Percentiles rank a stretch among this genome's conserved stretches.
Evolutionary conservation across 2,113 vertebrate species (phyloP).

Genomic region (Xiphophorus couchianus): DNA sequence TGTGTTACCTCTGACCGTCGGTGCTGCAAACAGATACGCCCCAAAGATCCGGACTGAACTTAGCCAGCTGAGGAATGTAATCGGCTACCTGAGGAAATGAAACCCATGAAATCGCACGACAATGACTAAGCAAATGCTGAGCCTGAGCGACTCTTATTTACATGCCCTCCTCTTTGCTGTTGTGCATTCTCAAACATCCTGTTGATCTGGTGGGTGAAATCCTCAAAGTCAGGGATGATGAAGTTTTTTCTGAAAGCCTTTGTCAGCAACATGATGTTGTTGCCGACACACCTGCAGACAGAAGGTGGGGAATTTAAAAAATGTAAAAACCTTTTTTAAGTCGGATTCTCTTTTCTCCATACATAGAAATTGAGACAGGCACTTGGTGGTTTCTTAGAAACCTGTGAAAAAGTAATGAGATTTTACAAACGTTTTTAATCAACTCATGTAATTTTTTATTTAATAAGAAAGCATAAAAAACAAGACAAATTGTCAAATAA

Average conservation of each 20-base stretch:
- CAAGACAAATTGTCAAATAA: neutral
- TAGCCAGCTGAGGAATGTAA: slow-evolving; percentile 91
- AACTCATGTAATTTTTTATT: too few relatives aligned
- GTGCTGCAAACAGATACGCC: slow-evolving; percentile 72
- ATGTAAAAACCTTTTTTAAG: neutral
- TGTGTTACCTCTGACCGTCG: slow-evolving; percentile 70
- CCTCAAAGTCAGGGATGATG: slow-evolving; percentile 88
- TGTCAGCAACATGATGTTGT: slow-evolving; percentile 88
- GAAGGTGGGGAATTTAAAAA: neutral
- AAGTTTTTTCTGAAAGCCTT: slow-evolving; percentile 89
- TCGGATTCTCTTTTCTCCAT: too few relatives aligned
- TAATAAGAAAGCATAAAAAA: too few relatives aligned
- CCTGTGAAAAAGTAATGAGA: too few relatives aligned
- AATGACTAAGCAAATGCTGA: neutral
- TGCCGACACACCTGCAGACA: slow-evolving; percentile 82
- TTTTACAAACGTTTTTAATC: too few relatives aligned
- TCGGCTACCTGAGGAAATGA: slow-evolving; percentile 83
- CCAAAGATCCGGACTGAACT: slow-evolving; percentile 88
- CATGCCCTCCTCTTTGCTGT: slow-evolving; percentile 81
- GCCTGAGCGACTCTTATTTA: slow-evolving; percentile 52
- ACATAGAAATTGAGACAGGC: too few relatives aligned
- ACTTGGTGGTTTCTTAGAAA: too few relatives aligned
- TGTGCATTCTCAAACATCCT: slow-evolving; percentile 80
- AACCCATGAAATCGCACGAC: neutral
- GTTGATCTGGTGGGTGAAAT: slow-evolving; percentile 83